A percentile compares a stretch with the other conserved stretches of the same genome.
Evolutionary conservation across 53 echinoderm and acorn worm genomes (phyloP).

Genomic region (Apostichopus leukothele): DNA sequence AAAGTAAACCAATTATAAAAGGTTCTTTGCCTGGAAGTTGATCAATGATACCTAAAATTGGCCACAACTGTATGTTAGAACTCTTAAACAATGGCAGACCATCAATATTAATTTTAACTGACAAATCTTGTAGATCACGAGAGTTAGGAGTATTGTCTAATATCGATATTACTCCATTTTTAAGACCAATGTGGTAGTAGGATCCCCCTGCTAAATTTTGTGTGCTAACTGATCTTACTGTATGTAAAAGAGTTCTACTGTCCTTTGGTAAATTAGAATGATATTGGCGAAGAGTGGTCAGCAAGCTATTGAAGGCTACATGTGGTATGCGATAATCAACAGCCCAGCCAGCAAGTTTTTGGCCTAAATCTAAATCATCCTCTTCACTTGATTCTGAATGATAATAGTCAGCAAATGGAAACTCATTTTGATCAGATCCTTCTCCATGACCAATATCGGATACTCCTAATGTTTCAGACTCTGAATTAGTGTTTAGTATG

Average conservation of each 20-base stretch:
- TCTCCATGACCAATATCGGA: not conserved
- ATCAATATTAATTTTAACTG: constrained; percentile 51
- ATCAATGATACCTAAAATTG: constrained; percentile 40
- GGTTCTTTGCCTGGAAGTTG: constrained; percentile 20
- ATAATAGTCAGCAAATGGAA: not conserved
- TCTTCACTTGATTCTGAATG: not conserved
- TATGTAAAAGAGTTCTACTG: constrained; percentile 54
- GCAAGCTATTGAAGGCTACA: constrained; percentile 49
- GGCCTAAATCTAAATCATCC: not conserved
- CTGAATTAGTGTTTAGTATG: not conserved
- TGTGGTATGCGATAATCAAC: constrained; percentile 45
- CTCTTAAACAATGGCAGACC: constrained; percentile 53
- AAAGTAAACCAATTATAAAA: constrained; percentile 54
- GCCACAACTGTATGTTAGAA: constrained; percentile 50
- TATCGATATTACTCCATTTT: not conserved
- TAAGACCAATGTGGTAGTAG: constrained; percentile 60
- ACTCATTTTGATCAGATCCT: not conserved
- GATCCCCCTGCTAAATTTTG: constrained; percentile 61
- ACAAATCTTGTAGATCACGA: not conserved
- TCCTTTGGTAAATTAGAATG: constrained; percentile 56
- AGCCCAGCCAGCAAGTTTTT: constrained; percentile 20
- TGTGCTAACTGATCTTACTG: constrained; percentile 2
- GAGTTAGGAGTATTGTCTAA: not conserved
- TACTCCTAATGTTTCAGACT: not conserved
- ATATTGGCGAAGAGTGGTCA: constrained; percentile 46